These are phyloP conservation scores for Columba livia DNA, from an alignment of 2,113 vertebrate species.

Conservation along the genomic window DNA sequence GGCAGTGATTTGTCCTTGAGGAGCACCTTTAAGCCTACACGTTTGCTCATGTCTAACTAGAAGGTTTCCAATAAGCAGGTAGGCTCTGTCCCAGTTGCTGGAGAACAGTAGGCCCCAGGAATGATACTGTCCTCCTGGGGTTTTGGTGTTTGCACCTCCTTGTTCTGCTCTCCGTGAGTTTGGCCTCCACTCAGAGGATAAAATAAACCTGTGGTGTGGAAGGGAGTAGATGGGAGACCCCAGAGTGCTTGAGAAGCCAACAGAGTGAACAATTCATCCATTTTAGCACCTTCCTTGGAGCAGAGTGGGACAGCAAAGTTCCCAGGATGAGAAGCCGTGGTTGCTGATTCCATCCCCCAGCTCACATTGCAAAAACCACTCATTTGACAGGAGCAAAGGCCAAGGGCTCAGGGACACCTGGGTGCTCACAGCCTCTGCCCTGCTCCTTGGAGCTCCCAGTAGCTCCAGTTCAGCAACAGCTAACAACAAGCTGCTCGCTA, in stretches of 20 bases:
- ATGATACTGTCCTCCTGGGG: not conserved
- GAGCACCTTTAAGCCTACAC: not conserved
- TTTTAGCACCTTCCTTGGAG: not conserved
- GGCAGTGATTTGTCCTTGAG: not conserved
- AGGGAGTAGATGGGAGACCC: not conserved
- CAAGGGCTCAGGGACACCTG: fast-evolving
- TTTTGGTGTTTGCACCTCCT: not conserved
- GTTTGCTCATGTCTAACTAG: not conserved
- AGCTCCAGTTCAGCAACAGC: not conserved
- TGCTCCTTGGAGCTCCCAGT: not conserved
- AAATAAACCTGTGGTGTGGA: not conserved
- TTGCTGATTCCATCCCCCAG: not conserved
- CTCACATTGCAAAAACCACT: not conserved
- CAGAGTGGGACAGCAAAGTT: not conserved
- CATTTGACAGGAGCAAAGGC: not conserved
- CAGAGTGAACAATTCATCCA: not conserved
- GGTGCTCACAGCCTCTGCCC: not conserved
- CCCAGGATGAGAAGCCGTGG: not conserved
- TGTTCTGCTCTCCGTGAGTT: not conserved
- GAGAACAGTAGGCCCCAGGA: not conserved
- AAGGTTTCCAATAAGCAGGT: not conserved
- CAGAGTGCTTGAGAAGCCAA: not conserved
- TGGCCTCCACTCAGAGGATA: not conserved
- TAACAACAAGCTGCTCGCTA: not conserved
- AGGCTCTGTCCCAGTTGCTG: not conserved